Percentiles rank a stretch among this genome's conserved stretches.
phyloP scores from a whole-genome alignment of 2,888 invertebrate species.

The Cheilosia urbana region DNA sequence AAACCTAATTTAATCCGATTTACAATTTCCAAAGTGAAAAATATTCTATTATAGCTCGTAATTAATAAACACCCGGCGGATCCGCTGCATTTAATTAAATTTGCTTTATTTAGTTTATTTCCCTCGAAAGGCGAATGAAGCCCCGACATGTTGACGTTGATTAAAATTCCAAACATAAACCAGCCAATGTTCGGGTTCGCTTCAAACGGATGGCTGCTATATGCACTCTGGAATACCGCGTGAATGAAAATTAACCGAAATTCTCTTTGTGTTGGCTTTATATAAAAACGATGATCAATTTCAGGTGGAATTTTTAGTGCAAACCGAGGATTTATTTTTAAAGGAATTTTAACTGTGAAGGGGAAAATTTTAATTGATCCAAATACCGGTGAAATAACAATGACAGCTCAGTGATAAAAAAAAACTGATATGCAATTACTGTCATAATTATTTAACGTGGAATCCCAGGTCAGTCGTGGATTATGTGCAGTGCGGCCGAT shows the following conservation, averaged over 20 bases:
- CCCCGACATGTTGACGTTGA: constrained; percentile 26
- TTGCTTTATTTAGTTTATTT: constrained; percentile 6
- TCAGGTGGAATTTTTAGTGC: background rate
- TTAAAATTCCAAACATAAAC: constrained; percentile 23
- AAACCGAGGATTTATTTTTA: background rate
- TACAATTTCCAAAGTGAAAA: constrained; percentile 28
- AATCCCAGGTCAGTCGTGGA: background rate
- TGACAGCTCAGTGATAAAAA: background rate
- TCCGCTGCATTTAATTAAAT: constrained; percentile 36
- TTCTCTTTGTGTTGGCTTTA: constrained; percentile 3
- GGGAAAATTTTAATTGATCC: constrained; percentile 2
- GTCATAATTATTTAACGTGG: constrained; percentile 8
- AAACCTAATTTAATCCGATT: constrained; percentile 48
- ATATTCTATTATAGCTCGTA: constrained; percentile 21
- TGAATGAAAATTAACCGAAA: constrained; percentile 29
- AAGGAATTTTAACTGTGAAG: background rate
- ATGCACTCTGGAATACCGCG: constrained; percentile 5
- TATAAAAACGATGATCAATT: background rate
- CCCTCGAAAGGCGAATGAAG: background rate
- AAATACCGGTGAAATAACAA: background rate
- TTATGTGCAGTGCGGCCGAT: background rate
- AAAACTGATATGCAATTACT: background rate
- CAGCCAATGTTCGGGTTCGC: background rate
- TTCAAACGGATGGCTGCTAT: background rate
- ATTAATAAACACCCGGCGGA: constrained; percentile 21